A percentile compares a stretch with the other conserved stretches of the same genome.
These are phyloP conservation scores for Eospalax fontanierii DNA, from an alignment of 2,797 vertebrate species.

Conservation along the genomic window DNA sequence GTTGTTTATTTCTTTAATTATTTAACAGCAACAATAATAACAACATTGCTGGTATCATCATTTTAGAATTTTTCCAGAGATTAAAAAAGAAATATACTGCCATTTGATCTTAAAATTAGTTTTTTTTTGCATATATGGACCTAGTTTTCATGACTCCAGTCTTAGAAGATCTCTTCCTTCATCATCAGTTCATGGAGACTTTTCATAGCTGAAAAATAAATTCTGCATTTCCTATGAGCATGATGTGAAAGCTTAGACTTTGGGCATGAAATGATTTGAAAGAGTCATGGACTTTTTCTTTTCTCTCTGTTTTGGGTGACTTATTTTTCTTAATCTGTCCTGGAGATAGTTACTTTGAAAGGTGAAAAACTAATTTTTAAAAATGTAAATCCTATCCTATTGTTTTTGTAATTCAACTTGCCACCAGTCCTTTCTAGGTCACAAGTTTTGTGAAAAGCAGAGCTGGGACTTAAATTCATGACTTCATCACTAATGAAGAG, in stretches of 20 bases:
- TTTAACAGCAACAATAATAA: not conserved
- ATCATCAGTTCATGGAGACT: not conserved
- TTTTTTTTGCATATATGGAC: not conserved
- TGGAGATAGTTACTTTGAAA: not conserved
- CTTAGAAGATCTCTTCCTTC: not conserved
- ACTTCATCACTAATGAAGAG: not conserved
- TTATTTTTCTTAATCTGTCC: not conserved
- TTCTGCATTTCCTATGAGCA: not conserved
- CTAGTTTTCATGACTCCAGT: not conserved
- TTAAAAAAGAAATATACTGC: not conserved
- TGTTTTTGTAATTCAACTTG: not conserved
- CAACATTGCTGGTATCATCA: not conserved
- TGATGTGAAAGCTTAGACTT: not conserved
- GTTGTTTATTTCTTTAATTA: conserved; percentile 6
- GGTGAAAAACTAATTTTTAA: not conserved
- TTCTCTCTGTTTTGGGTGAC: not conserved
- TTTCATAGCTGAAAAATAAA: not conserved
- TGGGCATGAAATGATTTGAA: not conserved
- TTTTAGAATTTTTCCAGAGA: not conserved
- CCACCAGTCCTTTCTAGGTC: not conserved
- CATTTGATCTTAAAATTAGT: not conserved
- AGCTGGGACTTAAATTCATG: not conserved
- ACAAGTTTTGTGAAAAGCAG: not conserved
- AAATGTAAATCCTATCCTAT: not conserved
- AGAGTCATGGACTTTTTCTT: not conserved